These are phyloP conservation scores for Bungarus multicinctus DNA, from an alignment of 2,113 vertebrate genomes.

Conservation along the genomic window DNA sequence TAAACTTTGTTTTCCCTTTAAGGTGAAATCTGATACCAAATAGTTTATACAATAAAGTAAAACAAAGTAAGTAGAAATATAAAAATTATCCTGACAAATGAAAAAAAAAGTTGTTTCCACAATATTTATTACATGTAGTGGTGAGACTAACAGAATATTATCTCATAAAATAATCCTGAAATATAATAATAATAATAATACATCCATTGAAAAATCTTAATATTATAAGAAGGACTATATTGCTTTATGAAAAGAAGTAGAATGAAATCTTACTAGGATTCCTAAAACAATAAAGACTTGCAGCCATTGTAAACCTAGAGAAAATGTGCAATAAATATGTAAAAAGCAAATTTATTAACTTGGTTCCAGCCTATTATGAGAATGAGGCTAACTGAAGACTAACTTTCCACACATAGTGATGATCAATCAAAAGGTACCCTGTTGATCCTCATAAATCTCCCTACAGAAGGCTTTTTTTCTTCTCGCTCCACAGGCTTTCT, in stretches of 20 bases:
- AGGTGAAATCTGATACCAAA: not conserved
- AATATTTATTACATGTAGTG: not conserved
- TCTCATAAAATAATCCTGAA: not conserved
- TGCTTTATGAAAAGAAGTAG: not conserved
- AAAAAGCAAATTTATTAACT: constrained; percentile 4
- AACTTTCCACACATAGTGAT: not conserved
- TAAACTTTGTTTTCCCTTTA: not conserved
- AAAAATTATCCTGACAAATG: not conserved
- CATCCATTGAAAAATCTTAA: not conserved
- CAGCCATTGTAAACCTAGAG: not conserved
- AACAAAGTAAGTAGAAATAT: not conserved
- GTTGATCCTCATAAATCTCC: not conserved
- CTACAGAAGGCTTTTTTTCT: not conserved
- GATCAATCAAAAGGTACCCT: constrained; percentile 6
- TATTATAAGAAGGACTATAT: not conserved
- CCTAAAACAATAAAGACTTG: not conserved
- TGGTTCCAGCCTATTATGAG: not conserved
- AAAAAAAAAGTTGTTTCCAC: not conserved
- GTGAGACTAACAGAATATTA: not conserved
- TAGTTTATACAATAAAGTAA: not conserved
- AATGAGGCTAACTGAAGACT: not conserved
- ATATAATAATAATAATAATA: too few relatives aligned
- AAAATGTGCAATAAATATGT: not conserved
- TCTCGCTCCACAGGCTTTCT: not conserved
- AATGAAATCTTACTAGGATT: not conserved